Evolutionary conservation across 1,140 invertebrate genomes (phyloP).

Genomic region (Diorhabda carinulata): DNA sequence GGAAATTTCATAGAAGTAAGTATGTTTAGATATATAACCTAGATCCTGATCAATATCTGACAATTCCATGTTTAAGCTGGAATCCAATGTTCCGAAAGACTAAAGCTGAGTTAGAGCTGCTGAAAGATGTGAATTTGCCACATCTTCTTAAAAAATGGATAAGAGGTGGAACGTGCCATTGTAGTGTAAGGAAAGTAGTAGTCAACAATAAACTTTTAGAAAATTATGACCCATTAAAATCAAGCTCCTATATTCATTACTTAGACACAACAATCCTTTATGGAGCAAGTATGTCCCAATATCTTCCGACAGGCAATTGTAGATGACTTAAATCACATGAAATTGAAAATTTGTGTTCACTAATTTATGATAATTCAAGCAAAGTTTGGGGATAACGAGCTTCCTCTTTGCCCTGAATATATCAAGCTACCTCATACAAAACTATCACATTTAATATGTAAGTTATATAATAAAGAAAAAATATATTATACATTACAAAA

Average conservation of each 20-base stretch:
- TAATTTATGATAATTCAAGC: too few relatives aligned
- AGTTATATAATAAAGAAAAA: not conserved
- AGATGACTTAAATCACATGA: not conserved
- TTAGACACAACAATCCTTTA: not conserved
- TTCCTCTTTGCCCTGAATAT: not conserved
- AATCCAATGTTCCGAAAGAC: not conserved
- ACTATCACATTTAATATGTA: not conserved
- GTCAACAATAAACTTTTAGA: conserved; percentile 17
- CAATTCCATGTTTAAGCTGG: not conserved
- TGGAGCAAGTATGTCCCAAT: not conserved
- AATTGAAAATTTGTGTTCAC: not conserved
- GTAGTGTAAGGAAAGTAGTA: conserved; percentile 33
- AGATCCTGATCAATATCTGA: not conserved
- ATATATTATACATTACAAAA: not conserved
- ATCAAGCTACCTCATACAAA: not conserved
- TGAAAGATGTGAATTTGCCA: not conserved
- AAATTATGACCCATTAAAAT: not conserved
- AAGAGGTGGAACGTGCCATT: conserved; percentile 17
- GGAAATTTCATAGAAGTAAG: not conserved
- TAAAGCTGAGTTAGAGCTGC: not conserved
- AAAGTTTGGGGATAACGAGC: not conserved
- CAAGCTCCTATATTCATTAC: not conserved
- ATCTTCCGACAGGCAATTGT: not conserved
- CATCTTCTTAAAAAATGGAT: not conserved
- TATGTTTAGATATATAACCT: not conserved